Base-by-base conservation (phyloP, 1,140 invertebrate genomes). In the Parapsyche elsis region DNA sequence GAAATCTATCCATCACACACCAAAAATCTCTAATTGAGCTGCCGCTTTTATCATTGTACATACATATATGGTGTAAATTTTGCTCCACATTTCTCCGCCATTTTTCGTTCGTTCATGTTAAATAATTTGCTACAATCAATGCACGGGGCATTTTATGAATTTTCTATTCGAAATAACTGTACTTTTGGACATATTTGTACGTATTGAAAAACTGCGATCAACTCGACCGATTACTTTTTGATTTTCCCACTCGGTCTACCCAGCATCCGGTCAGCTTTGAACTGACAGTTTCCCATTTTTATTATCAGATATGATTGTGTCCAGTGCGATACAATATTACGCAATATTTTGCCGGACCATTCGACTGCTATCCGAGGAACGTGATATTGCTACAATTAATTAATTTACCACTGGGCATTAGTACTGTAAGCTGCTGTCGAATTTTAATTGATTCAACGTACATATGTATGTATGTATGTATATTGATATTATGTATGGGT, bases 331-430 rank as follows among this genome's bases (percentile, higher is more conserved):
- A 21, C 24, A 23, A 14, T 53, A 53, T 53, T 2, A 30, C 21
- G 64, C 21, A 67, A 67, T 12, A 24, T 30, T 67, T 26, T 9
- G 59, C 10, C 19, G 59, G 5, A 64, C 24, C 59, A 12, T 26
- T 67, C 21, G 64, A 67, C 14, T 23, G 23, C 7, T 23, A 24
- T 9, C 26, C 9, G 5, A 67, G 10, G 26, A 12, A 23, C 64
- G 24, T 26, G 64, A 67, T 67, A 67, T 67, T 67, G 64, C 24
- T n/a, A 23, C 14, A 67, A 67, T 67, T 67, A 67, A 67, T 67
- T 67, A 67, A 67, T 26, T 67, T 26, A 24, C 9, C 21, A 26
- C 21, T 53, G 4, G 16, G 12, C 49, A 14, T 53, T 16, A 53
- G 12, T 53, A 53, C 16, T 1, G 16, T 14, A 12, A 14, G 12